Evolutionary conservation across 2,888 invertebrate genomes (phyloP).

Genomic region (Rosalia funebris): DNA sequence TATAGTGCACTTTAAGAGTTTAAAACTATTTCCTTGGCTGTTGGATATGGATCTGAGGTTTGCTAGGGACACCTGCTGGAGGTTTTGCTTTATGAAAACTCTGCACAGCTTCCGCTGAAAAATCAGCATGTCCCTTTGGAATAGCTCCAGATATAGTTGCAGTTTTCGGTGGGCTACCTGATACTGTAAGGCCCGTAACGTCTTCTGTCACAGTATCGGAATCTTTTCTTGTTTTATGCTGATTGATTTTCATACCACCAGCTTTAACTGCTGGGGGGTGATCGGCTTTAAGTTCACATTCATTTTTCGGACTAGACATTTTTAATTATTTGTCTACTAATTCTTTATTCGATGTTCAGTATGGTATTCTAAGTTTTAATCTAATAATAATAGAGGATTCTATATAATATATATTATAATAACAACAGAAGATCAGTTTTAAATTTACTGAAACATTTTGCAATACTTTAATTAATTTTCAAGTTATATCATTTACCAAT

Average conservation of each 20-base stretch:
- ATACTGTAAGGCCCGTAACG: conserved; percentile 78
- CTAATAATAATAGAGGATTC: no score
- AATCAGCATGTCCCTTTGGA: conserved; percentile 86
- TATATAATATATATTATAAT: no score
- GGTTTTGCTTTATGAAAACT: conserved; percentile 82
- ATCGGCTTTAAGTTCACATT: conserved; percentile 81
- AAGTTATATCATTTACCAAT: no score
- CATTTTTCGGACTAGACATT: conserved; percentile 71
- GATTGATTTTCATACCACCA: conserved; percentile 92
- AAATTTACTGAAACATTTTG: no score
- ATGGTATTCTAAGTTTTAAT: no score
- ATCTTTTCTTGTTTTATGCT: conserved; percentile 79
- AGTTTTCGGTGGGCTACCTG: conserved; percentile 80
- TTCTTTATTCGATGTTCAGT: conserved; percentile 25
- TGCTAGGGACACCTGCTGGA: conserved; percentile 72
- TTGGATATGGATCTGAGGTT: conserved; percentile 79
- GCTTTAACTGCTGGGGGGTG: conserved; percentile 95
- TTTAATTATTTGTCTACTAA: conserved; percentile 10
- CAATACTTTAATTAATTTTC: no score
- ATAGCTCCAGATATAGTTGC: conserved; percentile 83
- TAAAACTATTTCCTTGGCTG: conserved; percentile 87
- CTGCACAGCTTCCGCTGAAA: conserved; percentile 88
- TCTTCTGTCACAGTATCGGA: conserved; percentile 76
- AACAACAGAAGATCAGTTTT: no score
- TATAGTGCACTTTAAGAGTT: no score